Base-by-base conservation (phyloP, 2,797 vertebrate genomes). In the Pipistrellus pipistrellus region DNA sequence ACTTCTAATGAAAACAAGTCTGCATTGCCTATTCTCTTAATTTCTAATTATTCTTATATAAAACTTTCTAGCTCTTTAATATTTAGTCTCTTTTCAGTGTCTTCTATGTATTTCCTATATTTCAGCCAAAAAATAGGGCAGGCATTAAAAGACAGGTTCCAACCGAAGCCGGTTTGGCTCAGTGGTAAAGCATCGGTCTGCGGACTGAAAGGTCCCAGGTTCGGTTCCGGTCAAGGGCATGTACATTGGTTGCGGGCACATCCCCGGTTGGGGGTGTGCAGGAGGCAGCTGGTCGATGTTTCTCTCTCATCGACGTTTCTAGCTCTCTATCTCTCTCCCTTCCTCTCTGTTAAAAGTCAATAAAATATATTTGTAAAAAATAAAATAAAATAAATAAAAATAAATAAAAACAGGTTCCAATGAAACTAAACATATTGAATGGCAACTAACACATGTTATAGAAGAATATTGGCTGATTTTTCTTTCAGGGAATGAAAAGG, bases 1-100 rank as follows among this genome's bases (percentile, higher is more conserved):
- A 20, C 46, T 71, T 75, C 73, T 66, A 88, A 78, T 23, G 15
- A 80, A 80, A 80, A 95, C 59, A 85, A 76, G 87, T 75, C 68
- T 83, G 2, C 44, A 81, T 20, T 81, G 64, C 23, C 48, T 64
- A 11, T 78, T 62, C 44, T 77, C 78, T 85, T 10, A 71, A 73
- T 85, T 85, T 51, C 80, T 69, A 66, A 20, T 32, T 92, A 35
- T 80, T 41, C 32, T 57, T 85, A 85, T 88, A 78, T 13, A 82
- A 85, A 88, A 85, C 2, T 6, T 85, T 72, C 76, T 84, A 71
- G 53, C 9, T 64, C 23, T 86, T 92, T 66, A 77, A 73, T 55
- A 57, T 15, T 35, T 41, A 27, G 53, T 78, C 62, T 90, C 55
- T 72, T 88, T 71, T 88, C 78, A 93, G 13, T 46, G 62, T 41